Evolutionary conservation across 2,113 vertebrate genomes (phyloP).

Genomic region (Prionailurus viverrinus): DNA sequence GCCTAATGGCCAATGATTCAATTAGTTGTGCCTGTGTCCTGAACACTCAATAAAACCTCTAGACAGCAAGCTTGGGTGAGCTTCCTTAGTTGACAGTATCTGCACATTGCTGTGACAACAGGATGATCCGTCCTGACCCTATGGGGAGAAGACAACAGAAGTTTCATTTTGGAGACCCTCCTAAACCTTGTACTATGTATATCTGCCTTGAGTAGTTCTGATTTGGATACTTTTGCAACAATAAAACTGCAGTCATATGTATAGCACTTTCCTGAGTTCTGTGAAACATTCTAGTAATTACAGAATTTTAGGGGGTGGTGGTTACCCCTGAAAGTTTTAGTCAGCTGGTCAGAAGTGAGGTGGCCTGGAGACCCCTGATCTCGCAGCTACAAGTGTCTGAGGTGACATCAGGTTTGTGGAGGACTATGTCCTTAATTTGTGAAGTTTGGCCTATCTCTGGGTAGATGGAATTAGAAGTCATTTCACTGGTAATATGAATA

Average conservation of each 20-base stretch:
- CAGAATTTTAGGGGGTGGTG: not conserved
- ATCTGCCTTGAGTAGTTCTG: not conserved
- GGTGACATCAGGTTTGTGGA: not conserved
- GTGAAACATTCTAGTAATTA: not conserved
- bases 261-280: not conserved
- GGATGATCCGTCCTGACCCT: not conserved
- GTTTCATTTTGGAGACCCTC: not conserved
- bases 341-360: not conserved
- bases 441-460: not conserved
- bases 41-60: not conserved
- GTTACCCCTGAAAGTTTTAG: not conserved
- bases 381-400: not conserved
- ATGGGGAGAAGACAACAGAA: not conserved
- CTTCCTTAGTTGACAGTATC: not conserved
- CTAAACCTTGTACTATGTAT: not conserved
- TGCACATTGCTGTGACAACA: accelerated
- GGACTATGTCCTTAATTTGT: not conserved
- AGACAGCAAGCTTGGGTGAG: not conserved
- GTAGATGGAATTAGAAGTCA: not conserved
- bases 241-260: not conserved
- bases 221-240: not conserved
- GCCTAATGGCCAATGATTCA: not conserved
- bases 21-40: no score
- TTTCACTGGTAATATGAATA: not conserved
- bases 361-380: not conserved